These are phyloP conservation scores for Leptinotarsa tumamoca DNA, from an alignment of 2,888 invertebrate species.

Conservation along the genomic window DNA sequence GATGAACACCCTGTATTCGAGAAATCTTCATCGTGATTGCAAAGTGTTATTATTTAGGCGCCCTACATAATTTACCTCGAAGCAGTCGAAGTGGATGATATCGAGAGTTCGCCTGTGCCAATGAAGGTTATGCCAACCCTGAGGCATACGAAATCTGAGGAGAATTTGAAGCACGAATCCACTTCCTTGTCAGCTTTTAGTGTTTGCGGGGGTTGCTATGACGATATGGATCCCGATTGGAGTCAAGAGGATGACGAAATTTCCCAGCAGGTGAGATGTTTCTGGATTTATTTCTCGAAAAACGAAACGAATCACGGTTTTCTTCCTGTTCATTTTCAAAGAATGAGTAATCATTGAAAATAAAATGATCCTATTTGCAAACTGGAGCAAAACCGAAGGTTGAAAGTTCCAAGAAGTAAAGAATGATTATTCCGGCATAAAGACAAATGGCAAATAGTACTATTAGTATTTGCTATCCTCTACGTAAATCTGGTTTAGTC, in stretches of 20 bases:
- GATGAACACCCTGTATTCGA: too few species aligned
- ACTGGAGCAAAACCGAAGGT: too few species aligned
- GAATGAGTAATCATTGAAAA: too few species aligned
- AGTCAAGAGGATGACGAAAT: slow-evolving; percentile 97
- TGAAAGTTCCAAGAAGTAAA: too few species aligned
- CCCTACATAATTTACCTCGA: slow-evolving; percentile 99
- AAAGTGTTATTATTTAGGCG: slow-evolving; percentile 71
- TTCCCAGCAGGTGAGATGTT: slow-evolving; percentile 74
- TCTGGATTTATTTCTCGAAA: not conserved
- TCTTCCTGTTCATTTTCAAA: too few species aligned
- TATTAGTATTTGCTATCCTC: too few species aligned
- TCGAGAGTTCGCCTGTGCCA: slow-evolving; percentile 87
- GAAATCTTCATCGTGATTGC: too few species aligned
- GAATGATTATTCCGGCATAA: too few species aligned
- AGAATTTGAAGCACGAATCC: slow-evolving; percentile 76
- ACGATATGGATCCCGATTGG: slow-evolving; percentile 80
- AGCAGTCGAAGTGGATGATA: slow-evolving; percentile 88
- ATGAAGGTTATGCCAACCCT: slow-evolving; percentile 89
- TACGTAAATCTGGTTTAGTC: too few species aligned
- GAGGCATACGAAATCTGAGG: slow-evolving; percentile 93
- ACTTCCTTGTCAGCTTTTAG: slow-evolving; percentile 66
- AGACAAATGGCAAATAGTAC: too few species aligned
- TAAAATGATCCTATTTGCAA: too few species aligned
- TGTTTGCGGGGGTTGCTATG: slow-evolving; percentile 70
- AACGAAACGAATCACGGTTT: not conserved